phyloP scores from a whole-genome alignment of 64 coral and sea anemone species.

The Pachyseris speciosa region DNA sequence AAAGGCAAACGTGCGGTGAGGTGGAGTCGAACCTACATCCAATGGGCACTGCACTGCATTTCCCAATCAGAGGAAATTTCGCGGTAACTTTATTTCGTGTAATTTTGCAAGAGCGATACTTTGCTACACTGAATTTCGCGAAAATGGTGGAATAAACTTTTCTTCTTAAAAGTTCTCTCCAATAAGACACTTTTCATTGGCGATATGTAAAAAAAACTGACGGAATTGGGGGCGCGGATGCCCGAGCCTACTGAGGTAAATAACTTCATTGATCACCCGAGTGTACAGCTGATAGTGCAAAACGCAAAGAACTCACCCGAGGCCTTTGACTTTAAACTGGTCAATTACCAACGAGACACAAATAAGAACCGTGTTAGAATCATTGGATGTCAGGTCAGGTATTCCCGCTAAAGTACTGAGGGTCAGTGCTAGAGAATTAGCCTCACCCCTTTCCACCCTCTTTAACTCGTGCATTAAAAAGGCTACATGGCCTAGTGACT shows the following conservation, averaged over 20 bases:
- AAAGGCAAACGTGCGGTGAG: too few species aligned
- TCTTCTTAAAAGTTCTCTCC: too few species aligned
- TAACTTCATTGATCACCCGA: conserved; percentile 40
- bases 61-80: too few species aligned
- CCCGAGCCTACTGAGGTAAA: conserved; percentile 27
- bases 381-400: background rate
- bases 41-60: too few species aligned
- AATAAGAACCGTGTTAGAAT: conserved; percentile 41
- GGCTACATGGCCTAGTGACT: conserved; percentile 37
- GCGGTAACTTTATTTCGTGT: too few species aligned
- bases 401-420: conserved; percentile 65
- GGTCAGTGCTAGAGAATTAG: conserved; percentile 24
- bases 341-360: conserved; percentile 23
- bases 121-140: too few species aligned
- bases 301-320: background rate
- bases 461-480: conserved; percentile 64
- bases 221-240: conserved; percentile 4
- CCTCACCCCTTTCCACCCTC: conserved; percentile 45
- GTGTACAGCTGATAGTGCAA: conserved; percentile 36
- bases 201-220: too few species aligned
- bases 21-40: too few species aligned
- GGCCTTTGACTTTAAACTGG: too few species aligned
- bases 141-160: too few species aligned
- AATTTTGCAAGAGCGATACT: too few species aligned
- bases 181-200: too few species aligned